These are phyloP conservation scores for Todus mexicanus DNA, from an alignment of 2,797 vertebrate species.

Conservation along the genomic window DNA sequence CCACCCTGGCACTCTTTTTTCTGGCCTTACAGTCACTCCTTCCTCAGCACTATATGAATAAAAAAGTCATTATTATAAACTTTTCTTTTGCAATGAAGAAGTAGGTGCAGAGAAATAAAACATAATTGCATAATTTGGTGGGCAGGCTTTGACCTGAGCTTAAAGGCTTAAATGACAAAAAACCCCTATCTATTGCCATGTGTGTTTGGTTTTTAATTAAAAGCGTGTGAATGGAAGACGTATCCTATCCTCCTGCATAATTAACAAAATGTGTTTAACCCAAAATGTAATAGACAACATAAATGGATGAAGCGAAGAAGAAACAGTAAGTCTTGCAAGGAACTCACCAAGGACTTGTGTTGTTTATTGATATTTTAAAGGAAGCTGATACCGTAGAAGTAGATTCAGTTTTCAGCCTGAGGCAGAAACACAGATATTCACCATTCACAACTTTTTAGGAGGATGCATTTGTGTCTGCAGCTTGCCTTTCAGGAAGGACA, in stretches of 20 bases:
- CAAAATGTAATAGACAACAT: background rate
- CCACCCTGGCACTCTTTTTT: background rate
- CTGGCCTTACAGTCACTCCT: background rate
- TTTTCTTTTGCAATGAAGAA: background rate
- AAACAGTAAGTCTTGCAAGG: background rate
- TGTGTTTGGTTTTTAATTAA: conserved; percentile 39
- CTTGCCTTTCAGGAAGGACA: background rate
- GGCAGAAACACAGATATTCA: background rate
- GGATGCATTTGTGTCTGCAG: background rate
- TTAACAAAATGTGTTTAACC: conserved; percentile 25
- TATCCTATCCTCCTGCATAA: background rate
- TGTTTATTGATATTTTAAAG: conserved; percentile 28
- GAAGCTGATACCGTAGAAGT: background rate
- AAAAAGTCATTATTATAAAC: background rate
- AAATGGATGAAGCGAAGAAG: conserved; percentile 20
- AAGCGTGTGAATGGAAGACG: background rate
- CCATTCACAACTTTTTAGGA: conserved; percentile 4
- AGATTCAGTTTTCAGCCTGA: background rate
- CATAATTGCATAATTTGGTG: background rate
- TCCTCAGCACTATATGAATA: background rate
- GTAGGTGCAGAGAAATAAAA: background rate
- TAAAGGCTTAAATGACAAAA: background rate
- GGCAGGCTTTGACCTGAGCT: background rate
- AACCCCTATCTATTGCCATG: background rate
- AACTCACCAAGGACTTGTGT: background rate